A percentile compares a stretch with the other conserved stretches of the same genome.
phyloP scores from a whole-genome alignment of 2,797 vertebrate genomes.

The Lateolabrax maculatus region DNA sequence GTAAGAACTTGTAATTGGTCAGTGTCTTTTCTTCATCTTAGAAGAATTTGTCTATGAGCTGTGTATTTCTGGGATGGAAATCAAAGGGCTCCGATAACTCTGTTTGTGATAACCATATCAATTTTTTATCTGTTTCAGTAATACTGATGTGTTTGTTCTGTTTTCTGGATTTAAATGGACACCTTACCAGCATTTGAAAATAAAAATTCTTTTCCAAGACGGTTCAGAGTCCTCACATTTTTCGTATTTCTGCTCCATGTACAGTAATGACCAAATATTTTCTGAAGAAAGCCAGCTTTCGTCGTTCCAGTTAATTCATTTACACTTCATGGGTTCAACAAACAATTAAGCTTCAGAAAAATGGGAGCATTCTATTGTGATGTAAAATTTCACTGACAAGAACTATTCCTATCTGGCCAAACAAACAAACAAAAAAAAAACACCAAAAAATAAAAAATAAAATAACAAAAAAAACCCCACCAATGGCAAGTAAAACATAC shows the following conservation, averaged over 20 bases:
- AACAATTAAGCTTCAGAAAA: background rate
- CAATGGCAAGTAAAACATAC: background rate
- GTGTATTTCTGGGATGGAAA: slow-evolving; percentile 55
- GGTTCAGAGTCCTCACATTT: background rate
- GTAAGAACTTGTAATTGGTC: slow-evolving; percentile 24
- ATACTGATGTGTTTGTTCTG: slow-evolving; percentile 42
- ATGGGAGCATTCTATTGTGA: background rate
- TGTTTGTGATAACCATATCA: slow-evolving; percentile 44
- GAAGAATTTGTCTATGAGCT: slow-evolving; percentile 28
- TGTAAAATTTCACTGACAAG: no score
- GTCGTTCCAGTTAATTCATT: slow-evolving; percentile 2
- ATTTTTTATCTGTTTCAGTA: slow-evolving; percentile 52
- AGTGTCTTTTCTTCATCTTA: slow-evolving; percentile 25
- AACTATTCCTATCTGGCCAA: background rate
- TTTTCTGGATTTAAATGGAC: slow-evolving; percentile 59
- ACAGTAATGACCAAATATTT: background rate
- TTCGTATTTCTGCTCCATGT: background rate
- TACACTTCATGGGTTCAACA: background rate
- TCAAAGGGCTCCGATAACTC: slow-evolving; percentile 67
- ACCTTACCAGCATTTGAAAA: slow-evolving; percentile 75
- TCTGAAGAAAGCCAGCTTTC: background rate
- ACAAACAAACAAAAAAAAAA: background rate
- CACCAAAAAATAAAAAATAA: background rate
- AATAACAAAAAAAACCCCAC: no score
- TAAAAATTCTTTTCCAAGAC: slow-evolving; percentile 60